Conservation (phyloP, 2,113 vertebrate genomes). For the western clawed frog (Xenopus tropicalis) region UCB_Xtro_10.0 CM004447.2:94416501-94417000, state of each 20-base stretch:
- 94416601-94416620: not conserved
- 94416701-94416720: too few relatives aligned
- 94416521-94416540: slow-evolving; percentile 44
- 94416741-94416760: slow-evolving; percentile 2
- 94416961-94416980: slow-evolving; percentile 43
- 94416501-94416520: slow-evolving; percentile 55
- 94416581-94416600: not conserved
- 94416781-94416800: slow-evolving; percentile 12
- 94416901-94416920: slow-evolving; percentile 22
- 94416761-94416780: slow-evolving; percentile 3
- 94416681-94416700: not conserved
- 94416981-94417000: slow-evolving; percentile 41
- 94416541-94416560: not conserved
- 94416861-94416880: slow-evolving; percentile 26
- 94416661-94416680: too few relatives aligned
- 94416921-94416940: slow-evolving; percentile 35
- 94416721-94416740: not conserved
- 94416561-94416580: too few relatives aligned
- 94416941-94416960: slow-evolving; percentile 26
- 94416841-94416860: slow-evolving; percentile 26
- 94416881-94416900: slow-evolving; percentile 17
- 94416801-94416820: slow-evolving; percentile 5
- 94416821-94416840: slow-evolving; percentile 11
- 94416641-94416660: not conserved
- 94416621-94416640: slow-evolving; percentile 21